A percentile compares a stretch with the other conserved stretches of the same genome.
These are phyloP conservation scores for Parazoanthus swiftii DNA, from an alignment of 92 coral and sea anemone species.

Conservation along the genomic window DNA sequence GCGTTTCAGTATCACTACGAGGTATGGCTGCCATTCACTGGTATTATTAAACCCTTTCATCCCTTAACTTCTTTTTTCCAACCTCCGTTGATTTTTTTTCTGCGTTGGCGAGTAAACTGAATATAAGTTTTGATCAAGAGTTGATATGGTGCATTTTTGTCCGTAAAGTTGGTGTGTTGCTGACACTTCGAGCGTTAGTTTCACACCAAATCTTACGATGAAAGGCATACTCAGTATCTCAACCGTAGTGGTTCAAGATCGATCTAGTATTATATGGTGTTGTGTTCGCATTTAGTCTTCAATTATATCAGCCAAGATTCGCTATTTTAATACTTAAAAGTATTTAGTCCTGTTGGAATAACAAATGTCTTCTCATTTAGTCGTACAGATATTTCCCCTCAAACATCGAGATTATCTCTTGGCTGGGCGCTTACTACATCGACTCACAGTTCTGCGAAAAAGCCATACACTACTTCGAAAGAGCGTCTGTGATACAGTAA, in stretches of 20 bases:
- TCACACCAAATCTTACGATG: no score
- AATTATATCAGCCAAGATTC: no score
- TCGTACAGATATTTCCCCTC: slow-evolving; percentile 95
- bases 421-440: slow-evolving; percentile 99
- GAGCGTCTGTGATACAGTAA: slow-evolving; percentile 97
- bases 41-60: no score
- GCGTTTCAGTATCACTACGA: slow-evolving; percentile 99
- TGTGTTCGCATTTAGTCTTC: background rate
- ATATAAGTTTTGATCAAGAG: no score
- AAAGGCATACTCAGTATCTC: no score
- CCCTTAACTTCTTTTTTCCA: background rate
- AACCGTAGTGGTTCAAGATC: no score
- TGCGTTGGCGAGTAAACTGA: no score
- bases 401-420: slow-evolving; percentile 93
- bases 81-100: background rate
- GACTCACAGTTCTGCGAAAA: slow-evolving; percentile 99
- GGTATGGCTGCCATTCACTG: slow-evolving; percentile 42
- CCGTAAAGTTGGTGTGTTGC: no score
- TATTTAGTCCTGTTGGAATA: background rate
- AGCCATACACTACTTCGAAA: slow-evolving; percentile 97
- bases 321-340: no score
- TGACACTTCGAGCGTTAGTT: no score
- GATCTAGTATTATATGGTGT: background rate
- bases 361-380: slow-evolving; percentile 25
- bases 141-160: no score